These are phyloP conservation scores for Rhinatrema bivittatum DNA, from an alignment of 2,797 vertebrate species.

Conservation along the genomic window DNA sequence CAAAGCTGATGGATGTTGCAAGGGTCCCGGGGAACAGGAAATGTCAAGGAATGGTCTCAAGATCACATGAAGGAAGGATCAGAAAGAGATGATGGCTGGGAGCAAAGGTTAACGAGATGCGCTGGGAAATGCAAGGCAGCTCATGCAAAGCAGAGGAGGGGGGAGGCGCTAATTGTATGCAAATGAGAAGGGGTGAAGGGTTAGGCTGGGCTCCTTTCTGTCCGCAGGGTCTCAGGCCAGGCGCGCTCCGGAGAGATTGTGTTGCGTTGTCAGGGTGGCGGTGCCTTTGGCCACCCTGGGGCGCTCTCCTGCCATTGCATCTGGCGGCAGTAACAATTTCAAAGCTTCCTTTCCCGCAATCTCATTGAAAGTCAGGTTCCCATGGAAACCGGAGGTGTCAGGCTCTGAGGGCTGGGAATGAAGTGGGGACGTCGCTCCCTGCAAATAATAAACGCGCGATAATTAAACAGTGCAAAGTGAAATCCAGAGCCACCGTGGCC, in stretches of 20 bases:
- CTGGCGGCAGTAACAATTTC: slow-evolving; percentile 33
- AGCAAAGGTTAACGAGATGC: neutral
- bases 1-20: no score
- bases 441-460: no score
- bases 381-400: slow-evolving; percentile 46
- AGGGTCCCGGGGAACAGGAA: neutral
- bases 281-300: neutral
- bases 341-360: slow-evolving; percentile 32
- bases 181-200: no score
- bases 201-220: no score
- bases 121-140: rapidly evolving
- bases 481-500: no score
- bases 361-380: slow-evolving; percentile 47
- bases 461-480: no score
- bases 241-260: no score
- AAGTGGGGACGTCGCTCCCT: no score
- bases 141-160: neutral
- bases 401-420: slow-evolving; percentile 38
- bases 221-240: no score
- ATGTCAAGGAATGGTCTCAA: neutral
- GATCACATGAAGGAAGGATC: neutral
- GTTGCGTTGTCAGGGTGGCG: no score
- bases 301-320: slow-evolving; percentile 11
- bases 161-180: slow-evolving; percentile 16
- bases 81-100: neutral